Base-by-base conservation (phyloP, 2,888 invertebrate species). In the Drosophila recens region DNA sequence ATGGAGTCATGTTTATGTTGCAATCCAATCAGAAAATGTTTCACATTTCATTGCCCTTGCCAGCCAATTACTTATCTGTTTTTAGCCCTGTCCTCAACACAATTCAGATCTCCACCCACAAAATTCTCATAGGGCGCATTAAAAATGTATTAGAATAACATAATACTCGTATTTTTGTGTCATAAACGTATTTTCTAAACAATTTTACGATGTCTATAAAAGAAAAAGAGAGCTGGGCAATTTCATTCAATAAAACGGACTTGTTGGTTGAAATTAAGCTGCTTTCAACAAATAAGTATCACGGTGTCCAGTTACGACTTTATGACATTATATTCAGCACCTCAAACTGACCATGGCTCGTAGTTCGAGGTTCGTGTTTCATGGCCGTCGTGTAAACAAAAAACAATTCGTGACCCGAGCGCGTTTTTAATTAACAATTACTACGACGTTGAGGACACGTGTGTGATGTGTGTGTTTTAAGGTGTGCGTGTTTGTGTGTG, bases 341-440 rank as follows among this genome's bases (percentile, higher is more conserved):
- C 75, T 71, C 65, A 17, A 40, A 15, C 53, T 54, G 64, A 27
- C 33, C 64, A 42, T 38, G 49, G 49, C 33, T 58, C 57, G 53
- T 40, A 20, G 20, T 20, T 20, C 20, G 20, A 20, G 40, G 13
- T 48, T 57, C 38, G 49, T 46, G 40, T 15, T 45, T 57, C 38
- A 48, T 61, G 51, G 48, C 17, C 52, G 9, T 38, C 68, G 49
- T 64, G 61, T 67, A 67, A 73, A 68, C 58, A 62, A 57, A 57
- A 67, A 73, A 68, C 58, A 59, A 57, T 62, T 81, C 84, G 89
- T 83, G 87, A 70, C 79, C 84, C 17, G 59, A 70, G 57, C 65
- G 69, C 49, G 74, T 72, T 87, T 83, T 89, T 83, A 89, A 89
- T 83, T 83, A 89, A 87, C 83, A 83, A 88, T 83, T 83, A 83